Evolutionary conservation across 2,888 invertebrate species (phyloP).

Genomic region (Nysson spinosus): DNA sequence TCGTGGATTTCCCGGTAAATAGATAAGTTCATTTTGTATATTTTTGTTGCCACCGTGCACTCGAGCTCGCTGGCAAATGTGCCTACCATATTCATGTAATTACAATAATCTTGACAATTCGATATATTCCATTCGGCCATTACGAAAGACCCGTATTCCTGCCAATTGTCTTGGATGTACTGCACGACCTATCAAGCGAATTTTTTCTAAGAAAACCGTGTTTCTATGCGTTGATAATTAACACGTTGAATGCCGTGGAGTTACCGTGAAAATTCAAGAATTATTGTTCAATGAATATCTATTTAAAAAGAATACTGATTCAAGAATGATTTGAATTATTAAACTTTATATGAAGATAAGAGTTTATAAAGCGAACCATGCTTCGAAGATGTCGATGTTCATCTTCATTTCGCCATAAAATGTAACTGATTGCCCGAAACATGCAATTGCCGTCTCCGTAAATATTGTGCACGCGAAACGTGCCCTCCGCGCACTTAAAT

Average conservation of each 20-base stretch:
- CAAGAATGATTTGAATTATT: background rate
- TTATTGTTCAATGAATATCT: too few species aligned
- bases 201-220: background rate
- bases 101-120: slow-evolving; percentile 58
- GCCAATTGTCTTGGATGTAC: slow-evolving; percentile 67
- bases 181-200: slow-evolving; percentile 62
- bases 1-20: slow-evolving; percentile 66
- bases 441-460: slow-evolving; percentile 73
- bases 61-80: slow-evolving; percentile 71
- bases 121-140: slow-evolving; percentile 71
- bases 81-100: slow-evolving; percentile 68
- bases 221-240: too few species aligned
- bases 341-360: too few species aligned
- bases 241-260: too few species aligned
- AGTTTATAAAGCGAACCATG: slow-evolving; percentile 49
- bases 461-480: slow-evolving; percentile 70
- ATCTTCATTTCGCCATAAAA: slow-evolving; percentile 70
- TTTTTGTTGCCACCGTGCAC: slow-evolving; percentile 68
- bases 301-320: too few species aligned
- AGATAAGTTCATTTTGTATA: slow-evolving; percentile 68
- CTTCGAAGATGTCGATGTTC: slow-evolving; percentile 65
- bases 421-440: slow-evolving; percentile 72
- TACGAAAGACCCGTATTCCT: slow-evolving; percentile 68
- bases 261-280: too few species aligned
- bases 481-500: slow-evolving; percentile 66